Evolutionary conservation across 2,113 vertebrate species (phyloP).

Genomic region (Formicarius rufipectus): DNA sequence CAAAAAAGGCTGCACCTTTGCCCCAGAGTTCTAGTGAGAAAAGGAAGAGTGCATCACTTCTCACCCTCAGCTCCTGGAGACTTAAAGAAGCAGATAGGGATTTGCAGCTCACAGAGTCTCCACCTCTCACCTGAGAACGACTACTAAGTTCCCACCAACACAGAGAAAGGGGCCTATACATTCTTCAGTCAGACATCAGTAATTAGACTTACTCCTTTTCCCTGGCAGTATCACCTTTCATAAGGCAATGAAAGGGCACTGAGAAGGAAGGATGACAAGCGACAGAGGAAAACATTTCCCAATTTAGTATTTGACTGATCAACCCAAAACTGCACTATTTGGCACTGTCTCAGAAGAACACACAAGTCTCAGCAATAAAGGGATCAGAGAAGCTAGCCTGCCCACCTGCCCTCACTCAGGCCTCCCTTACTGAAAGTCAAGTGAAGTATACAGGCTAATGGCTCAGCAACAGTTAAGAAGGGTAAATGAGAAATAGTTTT

Average conservation of each 20-base stretch:
- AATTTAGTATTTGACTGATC: background rate
- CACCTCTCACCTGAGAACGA: background rate
- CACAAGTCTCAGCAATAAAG: background rate
- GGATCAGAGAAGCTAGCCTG: background rate
- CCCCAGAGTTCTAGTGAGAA: background rate
- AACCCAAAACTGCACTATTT: background rate
- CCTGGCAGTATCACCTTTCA: background rate
- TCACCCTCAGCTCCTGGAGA: background rate
- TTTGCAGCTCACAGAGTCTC: background rate
- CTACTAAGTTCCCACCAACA: background rate
- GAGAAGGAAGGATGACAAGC: background rate
- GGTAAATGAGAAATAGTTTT: background rate
- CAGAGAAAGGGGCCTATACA: accelerated
- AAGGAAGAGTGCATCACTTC: background rate
- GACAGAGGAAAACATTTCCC: background rate
- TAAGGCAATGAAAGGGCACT: background rate
- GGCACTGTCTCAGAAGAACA: accelerated
- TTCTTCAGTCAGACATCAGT: background rate
- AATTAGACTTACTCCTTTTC: background rate
- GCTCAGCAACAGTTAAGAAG: background rate
- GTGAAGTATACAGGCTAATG: background rate
- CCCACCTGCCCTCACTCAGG: background rate
- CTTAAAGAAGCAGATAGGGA: background rate
- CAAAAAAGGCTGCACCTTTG: background rate
- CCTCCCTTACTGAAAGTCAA: background rate